Evolutionary conservation across 2,888 invertebrate genomes (phyloP), one percentile per base, ranked within the genome.

Genomic region (Cephus rjabovi): DNA sequence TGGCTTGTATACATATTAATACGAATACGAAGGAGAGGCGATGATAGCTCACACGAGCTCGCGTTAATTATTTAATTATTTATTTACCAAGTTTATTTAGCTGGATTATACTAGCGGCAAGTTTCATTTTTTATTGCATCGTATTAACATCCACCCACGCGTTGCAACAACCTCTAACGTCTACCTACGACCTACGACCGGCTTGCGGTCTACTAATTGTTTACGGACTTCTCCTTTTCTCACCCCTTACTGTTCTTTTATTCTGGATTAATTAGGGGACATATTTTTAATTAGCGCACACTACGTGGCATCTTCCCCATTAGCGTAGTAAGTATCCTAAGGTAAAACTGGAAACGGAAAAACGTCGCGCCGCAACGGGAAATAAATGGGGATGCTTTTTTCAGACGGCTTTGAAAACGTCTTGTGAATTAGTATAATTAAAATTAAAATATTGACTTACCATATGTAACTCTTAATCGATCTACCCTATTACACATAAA

Each of bases 21-120:
- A 56, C 56, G 9, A 9, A 56, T 56, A 56, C 23, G 23, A 23
- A 56, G 9, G 23, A 56, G 23, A 56, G 56, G 23, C 56, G 23
- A 56, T 9, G 9, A 23, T 9, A 56, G 56, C 23, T 56, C 56
- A 23, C 56, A 56, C 56, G 56, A 15, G 56, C 71, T 77, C 79
- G 74, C 83, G 83, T 83, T 89, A 86, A 89, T 89, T 90, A 86
- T 90, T 88, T 86, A 86, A 89, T 89, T 87, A 90, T 89, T 89
- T 87, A 89, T 89, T 87, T 85, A 86, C 81, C 83, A 83, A 84
- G 86, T 86, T 89, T 85, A 85, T 87, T 85, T 82, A 84, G 76
- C 79, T 70, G 87, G 84, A 87, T 87, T 86, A 87, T 84, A 81
- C 79, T 78, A 77, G 73, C 76, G 78, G 83, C 80, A 79, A 83